These are phyloP conservation scores for Harpalus rufipes DNA, from an alignment of 2,888 invertebrate genomes.

Conservation along the genomic window DNA sequence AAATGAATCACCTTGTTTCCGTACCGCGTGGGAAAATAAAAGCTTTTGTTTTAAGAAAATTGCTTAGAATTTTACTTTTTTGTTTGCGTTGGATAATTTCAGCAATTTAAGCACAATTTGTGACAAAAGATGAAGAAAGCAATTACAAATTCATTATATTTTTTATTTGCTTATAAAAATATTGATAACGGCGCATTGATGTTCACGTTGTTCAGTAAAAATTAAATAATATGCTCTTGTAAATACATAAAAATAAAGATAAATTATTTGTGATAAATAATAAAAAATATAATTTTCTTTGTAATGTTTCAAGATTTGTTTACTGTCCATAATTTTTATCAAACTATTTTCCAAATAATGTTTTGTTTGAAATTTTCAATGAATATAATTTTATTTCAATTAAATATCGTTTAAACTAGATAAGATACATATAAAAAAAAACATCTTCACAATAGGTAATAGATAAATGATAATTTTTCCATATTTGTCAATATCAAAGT, in stretches of 20 bases:
- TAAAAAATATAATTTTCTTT: too few species aligned
- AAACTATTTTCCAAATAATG: too few species aligned
- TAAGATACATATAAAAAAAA: background rate
- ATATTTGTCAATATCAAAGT: constrained; percentile 14
- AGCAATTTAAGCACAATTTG: constrained; percentile 8
- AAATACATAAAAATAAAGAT: background rate
- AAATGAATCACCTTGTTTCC: constrained; percentile 17
- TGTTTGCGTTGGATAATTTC: background rate
- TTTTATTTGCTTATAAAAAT: background rate
- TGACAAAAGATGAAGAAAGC: background rate
- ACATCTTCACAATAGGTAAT: background rate
- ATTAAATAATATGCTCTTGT: too few species aligned
- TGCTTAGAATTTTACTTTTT: constrained; percentile 46
- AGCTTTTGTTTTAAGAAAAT: constrained; percentile 51
- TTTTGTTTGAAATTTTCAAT: too few species aligned
- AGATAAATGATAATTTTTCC: constrained; percentile 26
- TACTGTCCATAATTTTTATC: too few species aligned
- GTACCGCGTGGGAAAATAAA: constrained; percentile 52
- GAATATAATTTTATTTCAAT: too few species aligned
- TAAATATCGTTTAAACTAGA: too few species aligned
- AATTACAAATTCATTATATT: background rate
- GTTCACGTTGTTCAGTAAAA: too few species aligned
- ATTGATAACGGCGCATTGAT: background rate
- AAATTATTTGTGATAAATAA: too few species aligned
- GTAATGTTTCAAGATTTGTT: too few species aligned